phyloP scores from a whole-genome alignment of 2,797 vertebrate species.

The Labeo calbasu region DNA sequence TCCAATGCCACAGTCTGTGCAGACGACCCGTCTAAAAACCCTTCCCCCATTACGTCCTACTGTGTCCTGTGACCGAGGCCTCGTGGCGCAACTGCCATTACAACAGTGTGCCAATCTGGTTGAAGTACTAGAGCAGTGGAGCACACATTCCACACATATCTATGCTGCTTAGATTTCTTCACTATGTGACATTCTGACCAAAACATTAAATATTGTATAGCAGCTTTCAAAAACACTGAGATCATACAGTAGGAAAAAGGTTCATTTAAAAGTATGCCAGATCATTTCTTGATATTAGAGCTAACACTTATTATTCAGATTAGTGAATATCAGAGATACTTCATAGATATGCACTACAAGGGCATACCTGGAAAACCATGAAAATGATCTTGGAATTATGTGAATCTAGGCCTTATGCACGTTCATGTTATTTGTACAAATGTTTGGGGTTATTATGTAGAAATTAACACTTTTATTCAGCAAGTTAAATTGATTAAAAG shows the following conservation, averaged over 20 bases:
- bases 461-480: too few relatives aligned
- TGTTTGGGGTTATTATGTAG: not conserved
- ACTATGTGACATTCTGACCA: not conserved
- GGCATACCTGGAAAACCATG: not conserved
- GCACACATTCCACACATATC: slow-evolving; percentile 52
- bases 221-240: not conserved
- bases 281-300: slow-evolving; percentile 25
- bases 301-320: slow-evolving; percentile 41
- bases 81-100: slow-evolving; percentile 14
- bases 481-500: too few relatives aligned
- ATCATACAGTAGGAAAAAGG: not conserved
- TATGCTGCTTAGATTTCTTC: slow-evolving; percentile 22
- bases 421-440: not conserved
- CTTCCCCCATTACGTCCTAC: slow-evolving; percentile 8
- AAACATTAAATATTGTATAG: not conserved
- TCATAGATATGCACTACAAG: slow-evolving; percentile 24
- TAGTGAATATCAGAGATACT: slow-evolving; percentile 23
- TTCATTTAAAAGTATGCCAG: not conserved
- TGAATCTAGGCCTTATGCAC: not conserved
- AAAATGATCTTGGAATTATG: not conserved
- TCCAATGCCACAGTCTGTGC: slow-evolving; percentile 4
- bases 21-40: not conserved
- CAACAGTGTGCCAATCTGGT: slow-evolving; percentile 40
- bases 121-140: not conserved
- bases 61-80: not conserved